Evolutionary conservation across 2,888 invertebrate genomes (phyloP), one percentile per base, ranked within the genome.

Genomic region (Hemaris fuciformis): DNA sequence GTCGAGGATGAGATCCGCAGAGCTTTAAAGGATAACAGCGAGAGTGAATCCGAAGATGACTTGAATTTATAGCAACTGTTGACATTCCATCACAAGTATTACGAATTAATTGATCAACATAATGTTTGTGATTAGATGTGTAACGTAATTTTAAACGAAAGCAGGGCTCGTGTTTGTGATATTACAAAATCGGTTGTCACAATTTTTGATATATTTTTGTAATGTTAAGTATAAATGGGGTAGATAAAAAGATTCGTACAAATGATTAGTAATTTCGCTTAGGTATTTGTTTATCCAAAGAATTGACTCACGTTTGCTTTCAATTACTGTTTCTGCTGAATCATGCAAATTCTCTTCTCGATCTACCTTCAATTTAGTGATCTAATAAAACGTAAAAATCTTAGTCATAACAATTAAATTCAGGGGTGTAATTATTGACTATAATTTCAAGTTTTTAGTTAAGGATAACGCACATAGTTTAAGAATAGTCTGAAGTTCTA

Each of bases 1-100:
- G 81, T 92, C 23, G 90, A 91, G 70, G 81, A 88, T 25, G 92
- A 91, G 72, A 90, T 92, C 67, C 81, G 85, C 48, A 85, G 88
- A 62, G 92, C 91, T 66, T 76, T 91, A 64, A 83, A 84, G 61
- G 86, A 85, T 71, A 82, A 79, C 27, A 91, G 87, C 66, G 90
- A 88, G 8, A 88, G 84, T 67, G 91, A 91, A 56, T 87, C 89
- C 4, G 92, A 91, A 8, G 89, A 90, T 43, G 89, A 91, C 64
- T 79, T 88, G 63, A 72, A 85, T 71, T 87, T 89, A 88, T 91
- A 91, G 86, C 84, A 70, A 41, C 67, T 84, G 66, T 62, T 79
- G 61, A 69, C 72, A 69, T 87, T 87, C 77, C 76, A 73, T 68
- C 64, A 71, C 10, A 74, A 83, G 75, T 87, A 83, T 77, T 86